phyloP scores from a whole-genome alignment of 2,797 vertebrate species.

The Neosilurus hyrtlii region DNA sequence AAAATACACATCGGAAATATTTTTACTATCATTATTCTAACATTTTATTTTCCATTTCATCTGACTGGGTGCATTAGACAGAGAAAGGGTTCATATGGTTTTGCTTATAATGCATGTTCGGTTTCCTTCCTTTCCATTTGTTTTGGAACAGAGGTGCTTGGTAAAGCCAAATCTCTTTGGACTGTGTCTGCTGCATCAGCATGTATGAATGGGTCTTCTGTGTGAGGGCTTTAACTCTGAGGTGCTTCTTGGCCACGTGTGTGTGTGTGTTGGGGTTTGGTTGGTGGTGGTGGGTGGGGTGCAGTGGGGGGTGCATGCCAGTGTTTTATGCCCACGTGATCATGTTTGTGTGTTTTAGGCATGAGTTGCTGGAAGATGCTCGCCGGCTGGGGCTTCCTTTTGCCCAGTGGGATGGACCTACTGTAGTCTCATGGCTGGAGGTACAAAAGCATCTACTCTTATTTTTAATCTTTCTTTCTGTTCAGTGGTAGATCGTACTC shows the following conservation, averaged over 20 bases:
- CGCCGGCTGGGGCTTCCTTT: conserved; percentile 91
- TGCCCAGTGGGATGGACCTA: conserved; percentile 96
- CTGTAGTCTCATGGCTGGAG: conserved; percentile 96
- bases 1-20: not conserved
- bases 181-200: conserved; percentile 17
- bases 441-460: conserved; percentile 61
- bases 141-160: not conserved
- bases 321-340: not conserved
- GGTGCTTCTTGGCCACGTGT: not conserved
- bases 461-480: not conserved
- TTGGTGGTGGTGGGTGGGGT: not conserved
- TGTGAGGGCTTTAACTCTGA: not conserved
- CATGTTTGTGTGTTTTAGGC: conserved; percentile 66
- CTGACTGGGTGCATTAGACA: not conserved
- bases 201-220: conserved; percentile 13
- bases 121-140: not conserved
- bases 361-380: conserved; percentile 92
- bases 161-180: not conserved
- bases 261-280: conserved; percentile 14
- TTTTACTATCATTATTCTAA: not conserved
- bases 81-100: not conserved
- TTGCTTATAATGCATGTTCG: conserved; percentile 6
- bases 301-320: conserved; percentile 2
- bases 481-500: not conserved
- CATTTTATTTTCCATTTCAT: not conserved